These are phyloP conservation scores for Streptopelia turtur DNA, from an alignment of 2,797 vertebrate genomes.

Conservation along the genomic window DNA sequence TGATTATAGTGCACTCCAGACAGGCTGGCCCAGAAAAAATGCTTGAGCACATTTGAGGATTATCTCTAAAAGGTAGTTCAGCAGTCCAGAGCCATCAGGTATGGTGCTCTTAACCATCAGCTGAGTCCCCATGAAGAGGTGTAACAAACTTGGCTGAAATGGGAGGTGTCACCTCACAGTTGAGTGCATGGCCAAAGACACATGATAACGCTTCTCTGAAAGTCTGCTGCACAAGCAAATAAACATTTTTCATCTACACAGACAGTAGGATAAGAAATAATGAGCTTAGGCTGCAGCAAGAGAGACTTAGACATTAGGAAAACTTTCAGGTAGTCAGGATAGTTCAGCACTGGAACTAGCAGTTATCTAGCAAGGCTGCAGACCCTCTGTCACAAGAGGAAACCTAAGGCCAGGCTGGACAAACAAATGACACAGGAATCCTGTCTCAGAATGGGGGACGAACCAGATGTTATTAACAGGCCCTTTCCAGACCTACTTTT, in stretches of 20 bases:
- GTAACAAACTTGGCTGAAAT: not conserved
- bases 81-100: not conserved
- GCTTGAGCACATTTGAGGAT: not conserved
- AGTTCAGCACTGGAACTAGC: not conserved
- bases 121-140: not conserved
- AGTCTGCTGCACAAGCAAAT: not conserved
- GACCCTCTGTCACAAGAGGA: not conserved
- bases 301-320: not conserved
- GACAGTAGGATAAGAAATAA: not conserved
- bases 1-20: not conserved
- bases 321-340: not conserved
- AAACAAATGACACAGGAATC: not conserved
- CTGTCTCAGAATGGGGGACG: not conserved
- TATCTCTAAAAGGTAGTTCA: not conserved
- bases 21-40: not conserved
- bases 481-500: not conserved
- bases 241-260: not conserved
- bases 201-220: not conserved
- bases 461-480: not conserved
- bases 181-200: not conserved
- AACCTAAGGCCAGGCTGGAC: not conserved
- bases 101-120: not conserved
- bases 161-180: rapidly evolving
- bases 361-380: not conserved
- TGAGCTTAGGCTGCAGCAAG: not conserved